These are phyloP conservation scores for Tetrao urogallus DNA, from an alignment of 2,113 vertebrate genomes.

Conservation along the genomic window DNA sequence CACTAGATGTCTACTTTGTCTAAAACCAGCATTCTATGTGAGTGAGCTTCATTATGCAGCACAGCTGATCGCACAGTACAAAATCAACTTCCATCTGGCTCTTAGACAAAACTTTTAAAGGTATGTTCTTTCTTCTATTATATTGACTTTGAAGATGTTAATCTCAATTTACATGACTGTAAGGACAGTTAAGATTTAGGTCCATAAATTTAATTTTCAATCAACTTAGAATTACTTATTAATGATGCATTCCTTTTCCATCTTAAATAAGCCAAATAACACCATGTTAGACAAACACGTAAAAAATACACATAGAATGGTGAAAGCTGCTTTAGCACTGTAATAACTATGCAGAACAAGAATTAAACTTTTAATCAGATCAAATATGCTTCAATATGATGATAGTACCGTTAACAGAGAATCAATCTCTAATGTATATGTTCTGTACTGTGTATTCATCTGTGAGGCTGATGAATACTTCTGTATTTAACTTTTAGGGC, in stretches of 20 bases:
- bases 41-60: neutral
- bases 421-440: neutral
- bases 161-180: neutral
- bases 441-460: neutral
- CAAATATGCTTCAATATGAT: neutral
- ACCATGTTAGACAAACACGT: neutral
- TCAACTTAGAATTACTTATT: neutral
- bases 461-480: neutral
- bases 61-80: neutral
- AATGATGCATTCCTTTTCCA: neutral
- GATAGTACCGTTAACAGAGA: neutral
- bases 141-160: neutral
- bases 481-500: neutral
- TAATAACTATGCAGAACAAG: neutral
- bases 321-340: neutral
- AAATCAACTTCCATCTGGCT: neutral
- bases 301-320: neutral
- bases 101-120: neutral
- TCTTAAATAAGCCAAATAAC: neutral
- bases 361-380: neutral
- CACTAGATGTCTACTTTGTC: neutral
- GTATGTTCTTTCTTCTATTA: neutral
- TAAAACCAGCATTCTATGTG: neutral
- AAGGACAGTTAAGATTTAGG: neutral
- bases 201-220: neutral